Conservation (phyloP, 1,140 invertebrate genomes). For the Coenobita brevimanus region DNA sequence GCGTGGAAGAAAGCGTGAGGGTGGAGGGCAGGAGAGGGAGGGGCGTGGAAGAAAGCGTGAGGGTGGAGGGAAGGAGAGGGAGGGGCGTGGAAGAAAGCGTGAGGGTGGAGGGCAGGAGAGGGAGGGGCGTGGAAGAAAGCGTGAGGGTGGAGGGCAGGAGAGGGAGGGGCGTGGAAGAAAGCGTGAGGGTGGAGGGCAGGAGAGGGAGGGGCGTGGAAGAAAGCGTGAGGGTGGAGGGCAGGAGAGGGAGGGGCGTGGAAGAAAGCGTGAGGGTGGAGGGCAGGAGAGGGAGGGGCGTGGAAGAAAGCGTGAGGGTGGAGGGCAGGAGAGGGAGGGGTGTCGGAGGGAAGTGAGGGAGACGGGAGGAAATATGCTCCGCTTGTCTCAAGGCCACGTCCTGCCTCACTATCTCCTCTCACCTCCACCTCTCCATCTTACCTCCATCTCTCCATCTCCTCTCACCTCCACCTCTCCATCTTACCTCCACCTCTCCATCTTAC, state of each 20-base stretch:
- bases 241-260: not conserved
- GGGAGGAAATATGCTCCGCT: conserved; percentile 11
- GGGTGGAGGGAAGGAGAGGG: too few relatives aligned
- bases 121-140: too few relatives aligned
- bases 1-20: too few relatives aligned
- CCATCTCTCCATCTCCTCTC: not conserved
- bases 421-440: conserved; percentile 1
- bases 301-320: not conserved
- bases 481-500: not conserved
- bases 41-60: too few relatives aligned
- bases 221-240: not conserved
- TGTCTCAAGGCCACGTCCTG: not conserved
- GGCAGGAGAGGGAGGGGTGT: not conserved
- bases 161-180: too few relatives aligned
- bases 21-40: too few relatives aligned
- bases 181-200: too few relatives aligned
- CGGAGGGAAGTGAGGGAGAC: not conserved
- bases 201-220: too few relatives aligned
- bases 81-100: too few relatives aligned
- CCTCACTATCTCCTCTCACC: not conserved
- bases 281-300: not conserved
- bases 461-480: not conserved
- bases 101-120: too few relatives aligned
- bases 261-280: not conserved
- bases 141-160: too few relatives aligned